These are phyloP conservation scores for Aproaerema taeniolella DNA, from an alignment of 2,888 invertebrate species.

Conservation along the genomic window DNA sequence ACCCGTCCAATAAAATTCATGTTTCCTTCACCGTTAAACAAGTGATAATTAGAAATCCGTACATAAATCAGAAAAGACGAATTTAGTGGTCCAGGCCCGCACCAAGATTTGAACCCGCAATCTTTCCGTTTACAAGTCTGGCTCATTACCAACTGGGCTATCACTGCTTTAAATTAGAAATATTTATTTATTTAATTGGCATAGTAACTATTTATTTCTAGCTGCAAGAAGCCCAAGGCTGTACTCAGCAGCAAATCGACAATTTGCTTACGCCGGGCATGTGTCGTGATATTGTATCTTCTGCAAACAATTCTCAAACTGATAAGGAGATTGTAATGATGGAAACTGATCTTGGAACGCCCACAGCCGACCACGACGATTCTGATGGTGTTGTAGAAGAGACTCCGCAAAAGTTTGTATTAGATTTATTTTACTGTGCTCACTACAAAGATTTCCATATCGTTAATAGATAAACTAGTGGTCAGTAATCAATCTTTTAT, in stretches of 20 bases:
- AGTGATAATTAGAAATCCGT: too few species aligned
- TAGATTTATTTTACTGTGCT: slow-evolving; percentile 7
- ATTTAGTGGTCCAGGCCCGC: too few species aligned
- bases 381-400: slow-evolving; percentile 67
- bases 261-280: slow-evolving; percentile 43
- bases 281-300: slow-evolving; percentile 27
- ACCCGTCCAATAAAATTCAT: too few species aligned
- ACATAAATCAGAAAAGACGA: too few species aligned
- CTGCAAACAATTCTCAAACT: slow-evolving; percentile 15
- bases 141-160: too few species aligned
- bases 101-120: too few species aligned
- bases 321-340: slow-evolving; percentile 15
- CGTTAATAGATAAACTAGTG: too few species aligned
- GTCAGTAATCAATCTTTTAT: too few species aligned
- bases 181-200: not conserved
- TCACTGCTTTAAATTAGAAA: too few species aligned
- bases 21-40: too few species aligned
- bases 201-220: not conserved
- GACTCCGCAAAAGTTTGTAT: slow-evolving; percentile 67
- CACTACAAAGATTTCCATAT: too few species aligned
- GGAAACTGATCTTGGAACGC: slow-evolving; percentile 28
- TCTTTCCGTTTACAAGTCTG: too few species aligned
- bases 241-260: slow-evolving; percentile 28
- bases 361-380: slow-evolving; percentile 39
- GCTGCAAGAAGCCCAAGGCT: slow-evolving; percentile 9